Base-by-base conservation (phyloP, 2,888 invertebrate species). In the Homarus gammarus region DNA sequence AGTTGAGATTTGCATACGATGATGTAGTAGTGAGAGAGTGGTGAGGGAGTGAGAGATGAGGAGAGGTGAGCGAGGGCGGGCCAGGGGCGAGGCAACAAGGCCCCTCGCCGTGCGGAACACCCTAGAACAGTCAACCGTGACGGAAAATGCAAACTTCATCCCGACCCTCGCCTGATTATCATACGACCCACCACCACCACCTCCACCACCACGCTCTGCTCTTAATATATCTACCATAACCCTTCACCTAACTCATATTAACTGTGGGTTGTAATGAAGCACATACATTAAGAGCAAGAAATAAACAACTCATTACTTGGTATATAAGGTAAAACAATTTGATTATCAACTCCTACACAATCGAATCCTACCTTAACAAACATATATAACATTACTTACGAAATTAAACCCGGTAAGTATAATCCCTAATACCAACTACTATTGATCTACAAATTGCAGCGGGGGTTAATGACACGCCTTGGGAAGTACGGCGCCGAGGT, bases 121-220 rank as follows among this genome's bases (percentile, higher is more conserved):
- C 75, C 56, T 38, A 61, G 77, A 73, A 87, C 79, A 73, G 36
- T 87, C 72, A 87, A 87, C 72, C 87, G 87, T 87, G 87, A 87
- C 87, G 87, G 87, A 87, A 87, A 87, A 87, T 87, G 87, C 87
- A 81, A 87, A 87, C 87, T 72, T 75, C 72, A 75, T 81, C 87
- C 79, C 87, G 18, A 70, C 56, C 72, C 70, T 61, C 33, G 70
- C 75, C 27, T 61, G 44, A 84, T 82, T 64, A 64, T 68, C 68
- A 68, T 68, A 68, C 27, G 40, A 10, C 36, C 36, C 49, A 44
- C 33, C 33, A 68, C 38, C 64, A 18, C 36, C 61, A 36, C 27
- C 33, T 73, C n/a, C 36, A 38, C 44, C 78, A 56, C 78, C 77
- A 78, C 22, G n/a, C n/a, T 56, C 56, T 56, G 22, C 56, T 18